Percentiles rank a stretch among this genome's conserved stretches.
phyloP scores from a whole-genome alignment of 1,140 invertebrate genomes.

The Nasonia longicornis region DNA sequence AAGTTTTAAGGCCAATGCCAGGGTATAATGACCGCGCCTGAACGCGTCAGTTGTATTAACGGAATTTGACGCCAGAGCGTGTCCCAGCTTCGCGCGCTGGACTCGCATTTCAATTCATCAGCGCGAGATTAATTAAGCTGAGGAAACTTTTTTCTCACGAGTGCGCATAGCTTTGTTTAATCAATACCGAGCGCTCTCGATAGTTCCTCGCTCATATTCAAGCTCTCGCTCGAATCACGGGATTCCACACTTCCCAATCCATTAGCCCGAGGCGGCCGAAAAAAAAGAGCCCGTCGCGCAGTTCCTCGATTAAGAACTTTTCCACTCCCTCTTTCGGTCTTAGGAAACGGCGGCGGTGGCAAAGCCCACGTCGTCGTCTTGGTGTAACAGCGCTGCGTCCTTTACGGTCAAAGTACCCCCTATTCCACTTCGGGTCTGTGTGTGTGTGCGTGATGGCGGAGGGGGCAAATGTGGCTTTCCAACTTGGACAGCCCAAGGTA shows the following conservation, averaged over 20 bases:
- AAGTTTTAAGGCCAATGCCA: conserved; percentile 3
- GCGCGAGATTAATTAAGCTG: conserved; percentile 55
- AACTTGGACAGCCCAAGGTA: conserved; percentile 56
- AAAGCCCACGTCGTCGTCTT: conserved; percentile 12
- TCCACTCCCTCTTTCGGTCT: conserved; percentile 9
- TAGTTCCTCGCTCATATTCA: not conserved
- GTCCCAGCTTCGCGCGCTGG: not conserved
- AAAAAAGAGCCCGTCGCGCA: conserved; percentile 29
- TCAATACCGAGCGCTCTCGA: not conserved
- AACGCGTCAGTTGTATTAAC: not conserved
- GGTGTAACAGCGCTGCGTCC: not conserved
- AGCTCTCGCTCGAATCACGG: not conserved
- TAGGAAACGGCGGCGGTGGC: not conserved
- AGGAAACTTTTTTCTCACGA: not conserved
- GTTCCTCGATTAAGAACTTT: conserved; percentile 42
- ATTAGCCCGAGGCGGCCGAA: not conserved
- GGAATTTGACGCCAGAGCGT: not conserved
- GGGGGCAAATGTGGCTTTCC: conserved; percentile 48
- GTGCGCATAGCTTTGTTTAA: conserved; percentile 12
- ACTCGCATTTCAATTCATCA: conserved; percentile 56
- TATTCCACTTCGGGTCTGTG: conserved; percentile 22
- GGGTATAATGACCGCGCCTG: not conserved
- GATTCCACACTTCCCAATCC: not conserved
- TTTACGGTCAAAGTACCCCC: conserved; percentile 46
- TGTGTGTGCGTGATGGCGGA: not conserved